A percentile compares a stretch with the other conserved stretches of the same genome.
Evolutionary conservation across 2,113 vertebrate genomes (phyloP).

Genomic region (Perca fluviatilis): DNA sequence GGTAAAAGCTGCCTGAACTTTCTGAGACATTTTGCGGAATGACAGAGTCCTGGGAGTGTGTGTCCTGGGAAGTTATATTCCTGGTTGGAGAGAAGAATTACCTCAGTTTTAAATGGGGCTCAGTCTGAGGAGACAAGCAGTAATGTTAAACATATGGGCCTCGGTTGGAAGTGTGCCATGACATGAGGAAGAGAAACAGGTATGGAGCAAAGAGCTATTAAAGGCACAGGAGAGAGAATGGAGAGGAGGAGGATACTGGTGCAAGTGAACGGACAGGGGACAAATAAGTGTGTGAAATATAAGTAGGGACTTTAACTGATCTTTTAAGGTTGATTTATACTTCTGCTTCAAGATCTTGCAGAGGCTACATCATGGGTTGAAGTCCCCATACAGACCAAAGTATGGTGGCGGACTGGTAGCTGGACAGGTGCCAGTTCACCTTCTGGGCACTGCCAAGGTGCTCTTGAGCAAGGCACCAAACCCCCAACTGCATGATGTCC

Average conservation of each 20-base stretch:
- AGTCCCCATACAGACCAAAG: too few relatives aligned
- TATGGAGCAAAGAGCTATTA: neutral
- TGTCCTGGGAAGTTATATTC: slow-evolving; percentile 27
- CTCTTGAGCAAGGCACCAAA: too few relatives aligned
- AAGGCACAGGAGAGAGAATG: neutral
- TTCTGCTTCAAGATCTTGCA: slow-evolving; percentile 1
- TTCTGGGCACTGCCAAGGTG: too few relatives aligned
- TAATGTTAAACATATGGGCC: slow-evolving; percentile 47
- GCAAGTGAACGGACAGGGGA: neutral
- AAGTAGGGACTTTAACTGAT: neutral
- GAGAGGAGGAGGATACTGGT: neutral
- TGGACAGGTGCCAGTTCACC: too few relatives aligned
- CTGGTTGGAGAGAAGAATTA: slow-evolving; percentile 30
- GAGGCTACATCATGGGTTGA: neutral
- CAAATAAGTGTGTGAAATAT: slow-evolving; percentile 2
- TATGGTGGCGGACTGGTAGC: too few relatives aligned
- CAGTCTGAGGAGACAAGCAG: slow-evolving; percentile 23
- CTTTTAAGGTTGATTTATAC: neutral
- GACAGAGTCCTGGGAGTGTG: too few relatives aligned
- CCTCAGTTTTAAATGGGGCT: slow-evolving; percentile 24
- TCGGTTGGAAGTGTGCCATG: neutral
- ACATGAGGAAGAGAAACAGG: slow-evolving; percentile 15
- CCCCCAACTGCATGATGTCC: too few relatives aligned
- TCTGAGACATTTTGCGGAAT: slow-evolving; percentile 35
- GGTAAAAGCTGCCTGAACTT: slow-evolving; percentile 49